Percentiles rank a stretch among this genome's conserved stretches.
phyloP scores from a whole-genome alignment of 1,140 invertebrate species.

The Chrysopa pallens region DNA sequence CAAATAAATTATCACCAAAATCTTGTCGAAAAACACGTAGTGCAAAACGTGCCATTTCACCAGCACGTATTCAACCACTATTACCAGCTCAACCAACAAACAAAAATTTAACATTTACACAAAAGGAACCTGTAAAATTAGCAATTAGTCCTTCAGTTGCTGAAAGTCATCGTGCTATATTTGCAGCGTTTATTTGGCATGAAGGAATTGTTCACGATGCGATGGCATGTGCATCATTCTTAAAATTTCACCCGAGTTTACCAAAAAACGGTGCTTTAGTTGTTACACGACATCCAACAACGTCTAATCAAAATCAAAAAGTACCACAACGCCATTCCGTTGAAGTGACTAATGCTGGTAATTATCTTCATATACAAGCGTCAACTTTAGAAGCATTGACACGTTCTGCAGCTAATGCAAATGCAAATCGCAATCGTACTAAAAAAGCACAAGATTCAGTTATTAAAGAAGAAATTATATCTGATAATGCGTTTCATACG shows the following conservation, averaged over 20 bases:
- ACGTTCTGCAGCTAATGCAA: constrained; percentile 53
- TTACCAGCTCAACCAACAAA: constrained; percentile 13
- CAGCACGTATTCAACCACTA: constrained; percentile 26
- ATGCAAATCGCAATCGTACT: constrained; percentile 38
- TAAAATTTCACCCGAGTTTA: constrained; percentile 84
- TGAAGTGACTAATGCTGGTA: constrained; percentile 57
- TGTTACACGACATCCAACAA: constrained; percentile 35
- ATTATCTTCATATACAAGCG: constrained; percentile 60
- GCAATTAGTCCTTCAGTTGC: constrained; percentile 85
- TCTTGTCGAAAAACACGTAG: constrained; percentile 35
- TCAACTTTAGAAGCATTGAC: constrained; percentile 57
- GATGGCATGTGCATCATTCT: constrained; percentile 89
- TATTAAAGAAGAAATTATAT: constrained; percentile 35
- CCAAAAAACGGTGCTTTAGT: constrained; percentile 63
- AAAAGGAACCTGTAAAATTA: constrained; percentile 42
- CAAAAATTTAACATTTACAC: constrained; percentile 8
- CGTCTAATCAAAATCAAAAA: constrained; percentile 30
- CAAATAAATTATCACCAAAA: constrained; percentile 40
- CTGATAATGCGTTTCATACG: constrained; percentile 26
- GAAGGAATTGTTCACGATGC: constrained; percentile 94
- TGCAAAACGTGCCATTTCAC: constrained; percentile 43
- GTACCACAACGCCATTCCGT: constrained; percentile 67
- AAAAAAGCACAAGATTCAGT: constrained; percentile 29
- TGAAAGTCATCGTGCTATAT: constrained; percentile 81
- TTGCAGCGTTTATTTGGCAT: constrained; percentile 93